These are phyloP conservation scores for Nineta flava DNA, from an alignment of 2,888 invertebrate species.

Conservation along the genomic window DNA sequence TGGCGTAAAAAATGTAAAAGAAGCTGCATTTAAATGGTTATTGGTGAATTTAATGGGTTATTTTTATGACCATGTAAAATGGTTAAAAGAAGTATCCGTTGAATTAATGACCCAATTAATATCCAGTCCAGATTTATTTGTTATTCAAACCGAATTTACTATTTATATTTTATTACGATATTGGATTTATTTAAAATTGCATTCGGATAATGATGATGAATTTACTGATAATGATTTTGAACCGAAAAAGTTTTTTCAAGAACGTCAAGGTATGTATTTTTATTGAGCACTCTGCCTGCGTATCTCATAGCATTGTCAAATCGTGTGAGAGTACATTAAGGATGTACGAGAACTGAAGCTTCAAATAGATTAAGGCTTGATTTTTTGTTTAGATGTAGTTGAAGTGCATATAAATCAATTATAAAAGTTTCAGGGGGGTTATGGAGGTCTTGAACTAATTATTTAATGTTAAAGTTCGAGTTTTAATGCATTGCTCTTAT, in stretches of 20 bases:
- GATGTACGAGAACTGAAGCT: too few species aligned
- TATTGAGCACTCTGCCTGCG: neutral
- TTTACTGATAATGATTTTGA: conserved; percentile 15
- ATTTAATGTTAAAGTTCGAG: too few species aligned
- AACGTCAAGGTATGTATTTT: conserved; percentile 23
- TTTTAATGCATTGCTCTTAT: too few species aligned
- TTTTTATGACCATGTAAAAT: conserved; percentile 35
- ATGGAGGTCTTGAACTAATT: too few species aligned
- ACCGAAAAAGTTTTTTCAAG: conserved; percentile 28
- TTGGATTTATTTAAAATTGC: conserved; percentile 45
- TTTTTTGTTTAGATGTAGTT: too few species aligned
- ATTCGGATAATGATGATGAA: conserved; percentile 28
- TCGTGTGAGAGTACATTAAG: neutral
- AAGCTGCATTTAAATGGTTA: conserved; percentile 50
- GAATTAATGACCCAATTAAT: conserved; percentile 48
- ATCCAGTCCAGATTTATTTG: conserved; percentile 46
- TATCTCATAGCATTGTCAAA: neutral
- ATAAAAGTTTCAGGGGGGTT: too few species aligned
- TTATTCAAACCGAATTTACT: conserved; percentile 65
- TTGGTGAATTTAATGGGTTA: conserved; percentile 48
- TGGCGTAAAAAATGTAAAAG: conserved; percentile 43
- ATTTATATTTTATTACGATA: conserved; percentile 52
- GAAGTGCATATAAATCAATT: too few species aligned
- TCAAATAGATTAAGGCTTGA: too few species aligned
- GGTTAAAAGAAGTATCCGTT: conserved; percentile 44